A percentile compares a stretch with the other conserved stretches of the same genome.
Conservation (phyloP, 1,140 invertebrate species). For the Holcopasites calliopsidis region DNA sequence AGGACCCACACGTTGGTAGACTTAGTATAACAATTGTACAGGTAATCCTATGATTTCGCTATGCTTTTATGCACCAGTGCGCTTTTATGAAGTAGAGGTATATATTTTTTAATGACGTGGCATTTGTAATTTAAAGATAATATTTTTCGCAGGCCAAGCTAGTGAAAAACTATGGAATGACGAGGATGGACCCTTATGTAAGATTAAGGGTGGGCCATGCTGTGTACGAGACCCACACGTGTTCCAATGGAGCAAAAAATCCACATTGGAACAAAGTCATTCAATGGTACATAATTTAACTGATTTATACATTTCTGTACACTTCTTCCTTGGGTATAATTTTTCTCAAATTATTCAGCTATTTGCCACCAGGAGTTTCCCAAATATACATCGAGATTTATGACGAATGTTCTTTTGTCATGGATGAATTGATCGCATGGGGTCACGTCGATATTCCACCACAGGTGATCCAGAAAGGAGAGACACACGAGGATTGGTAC, state of each 20-base stretch:
- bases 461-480: conserved; percentile 87
- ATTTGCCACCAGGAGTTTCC: conserved; percentile 92
- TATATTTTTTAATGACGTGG: conserved; percentile 32
- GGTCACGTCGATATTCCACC: conserved; percentile 91
- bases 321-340: conserved; percentile 10
- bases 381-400: conserved; percentile 96
- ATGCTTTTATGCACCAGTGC: background rate
- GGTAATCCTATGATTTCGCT: conserved; percentile 73
- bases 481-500: conserved; percentile 97
- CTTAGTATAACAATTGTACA: conserved; percentile 91
- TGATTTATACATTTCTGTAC: background rate
- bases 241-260: conserved; percentile 96
- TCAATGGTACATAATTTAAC: conserved; percentile 85
- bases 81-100: background rate
- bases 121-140: conserved; percentile 19
- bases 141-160: conserved; percentile 86
- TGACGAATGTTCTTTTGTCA: conserved; percentile 97
- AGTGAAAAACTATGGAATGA: conserved; percentile 97
- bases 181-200: conserved; percentile 98
- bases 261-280: conserved; percentile 97
- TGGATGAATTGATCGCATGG: conserved; percentile 97
- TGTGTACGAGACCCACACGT: conserved; percentile 97
- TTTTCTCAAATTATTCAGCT: conserved; percentile 80
- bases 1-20: conserved; percentile 81
- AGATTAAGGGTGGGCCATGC: conserved; percentile 93